Conservation (phyloP, 2,113 vertebrate genomes). For the Paraplagusia blochii region DNA sequence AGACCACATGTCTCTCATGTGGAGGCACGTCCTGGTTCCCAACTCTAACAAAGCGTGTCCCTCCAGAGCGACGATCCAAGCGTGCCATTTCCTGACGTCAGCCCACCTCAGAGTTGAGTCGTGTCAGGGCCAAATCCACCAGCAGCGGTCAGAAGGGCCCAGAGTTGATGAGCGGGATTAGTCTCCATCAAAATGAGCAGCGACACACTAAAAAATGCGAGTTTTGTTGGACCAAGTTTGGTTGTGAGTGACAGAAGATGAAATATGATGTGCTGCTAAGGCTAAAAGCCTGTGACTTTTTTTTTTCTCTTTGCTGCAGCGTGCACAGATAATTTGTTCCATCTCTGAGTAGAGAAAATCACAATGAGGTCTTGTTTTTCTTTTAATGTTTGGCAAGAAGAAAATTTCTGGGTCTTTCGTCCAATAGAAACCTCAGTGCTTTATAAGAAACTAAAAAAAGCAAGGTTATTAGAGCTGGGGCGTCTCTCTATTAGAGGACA, state of each 20-base stretch:
- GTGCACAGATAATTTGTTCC: neutral
- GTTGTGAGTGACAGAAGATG: conserved; percentile 32
- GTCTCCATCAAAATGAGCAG: conserved; percentile 20
- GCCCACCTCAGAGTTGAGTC: conserved; percentile 17
- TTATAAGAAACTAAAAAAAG: too few relatives aligned
- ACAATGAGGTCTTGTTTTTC: neutral
- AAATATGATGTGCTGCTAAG: conserved; percentile 23
- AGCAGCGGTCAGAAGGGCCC: conserved; percentile 25
- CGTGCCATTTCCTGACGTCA: conserved; percentile 56
- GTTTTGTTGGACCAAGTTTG: conserved; percentile 24
- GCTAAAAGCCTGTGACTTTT: conserved; percentile 1
- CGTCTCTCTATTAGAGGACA: too few relatives aligned
- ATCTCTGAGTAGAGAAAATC: neutral
- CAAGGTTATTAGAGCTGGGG: too few relatives aligned
- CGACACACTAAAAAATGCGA: conserved; percentile 23
- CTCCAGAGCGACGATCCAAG: conserved; percentile 39
- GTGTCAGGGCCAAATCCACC: conserved; percentile 23
- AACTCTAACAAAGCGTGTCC: conserved; percentile 54
- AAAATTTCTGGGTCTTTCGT: neutral
- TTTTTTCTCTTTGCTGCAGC: neutral
- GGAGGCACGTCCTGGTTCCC: conserved; percentile 52
- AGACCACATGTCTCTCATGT: conserved; percentile 54
- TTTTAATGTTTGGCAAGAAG: too few relatives aligned
- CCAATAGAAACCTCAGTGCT: neutral
- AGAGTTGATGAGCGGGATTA: conserved; percentile 14